Conservation (phyloP, 2,888 invertebrate species). For the Erannis defoliaria region DNA sequence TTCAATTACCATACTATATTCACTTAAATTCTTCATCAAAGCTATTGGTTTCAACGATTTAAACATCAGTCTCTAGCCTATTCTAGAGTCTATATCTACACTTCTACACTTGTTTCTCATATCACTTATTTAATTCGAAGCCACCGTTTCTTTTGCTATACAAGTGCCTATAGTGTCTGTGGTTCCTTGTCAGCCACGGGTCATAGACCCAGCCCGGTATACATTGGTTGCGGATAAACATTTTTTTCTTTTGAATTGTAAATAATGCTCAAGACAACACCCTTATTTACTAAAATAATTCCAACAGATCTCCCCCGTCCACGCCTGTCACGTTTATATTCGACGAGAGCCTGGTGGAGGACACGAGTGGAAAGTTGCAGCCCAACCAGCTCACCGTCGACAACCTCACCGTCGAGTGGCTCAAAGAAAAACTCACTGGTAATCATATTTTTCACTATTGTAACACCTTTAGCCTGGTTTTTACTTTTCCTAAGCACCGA, state of each 20-base stretch:
- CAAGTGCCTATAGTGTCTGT: too few relatives aligned
- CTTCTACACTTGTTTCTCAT: too few relatives aligned
- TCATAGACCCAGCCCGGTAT: neutral
- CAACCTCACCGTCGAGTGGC: slow-evolving; percentile 96
- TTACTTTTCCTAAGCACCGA: neutral
- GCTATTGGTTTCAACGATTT: too few relatives aligned
- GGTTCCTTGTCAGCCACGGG: too few relatives aligned
- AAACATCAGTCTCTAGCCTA: too few relatives aligned
- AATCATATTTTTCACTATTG: neutral
- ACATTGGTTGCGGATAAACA: neutral
- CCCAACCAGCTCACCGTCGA: slow-evolving; percentile 97
- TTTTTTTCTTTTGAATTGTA: neutral
- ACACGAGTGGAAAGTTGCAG: slow-evolving; percentile 94
- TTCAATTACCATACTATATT: too few relatives aligned
- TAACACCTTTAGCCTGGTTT: neutral
- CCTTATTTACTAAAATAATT: neutral
- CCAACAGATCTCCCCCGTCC: slow-evolving; percentile 91
- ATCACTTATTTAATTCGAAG: too few relatives aligned
- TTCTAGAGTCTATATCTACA: too few relatives aligned
- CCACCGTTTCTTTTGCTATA: too few relatives aligned
- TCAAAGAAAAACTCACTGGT: slow-evolving; percentile 89
- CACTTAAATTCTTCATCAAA: too few relatives aligned
- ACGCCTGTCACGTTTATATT: slow-evolving; percentile 93
- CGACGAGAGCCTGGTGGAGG: slow-evolving; percentile 95
- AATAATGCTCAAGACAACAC: neutral